A percentile compares a stretch with the other conserved stretches of the same genome.
phyloP scores from a whole-genome alignment of 2,113 vertebrate genomes.

The Tonatia bakeri region DNA sequence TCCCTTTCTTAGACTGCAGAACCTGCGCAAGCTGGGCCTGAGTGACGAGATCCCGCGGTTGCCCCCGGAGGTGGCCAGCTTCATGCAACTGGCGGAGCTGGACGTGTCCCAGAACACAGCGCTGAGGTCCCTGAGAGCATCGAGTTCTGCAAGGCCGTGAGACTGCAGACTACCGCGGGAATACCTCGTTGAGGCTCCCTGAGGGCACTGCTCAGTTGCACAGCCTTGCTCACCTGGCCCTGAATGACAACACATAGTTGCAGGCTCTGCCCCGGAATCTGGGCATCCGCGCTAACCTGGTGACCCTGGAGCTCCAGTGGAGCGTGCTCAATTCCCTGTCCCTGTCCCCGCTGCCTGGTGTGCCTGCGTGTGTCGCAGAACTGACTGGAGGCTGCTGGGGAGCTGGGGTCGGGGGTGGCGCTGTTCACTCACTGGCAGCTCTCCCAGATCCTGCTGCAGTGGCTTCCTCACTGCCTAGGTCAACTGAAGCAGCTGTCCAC shows the following conservation, averaged over 20 bases:
- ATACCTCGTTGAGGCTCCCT: conserved; percentile 93
- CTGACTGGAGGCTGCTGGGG: conserved; percentile 88
- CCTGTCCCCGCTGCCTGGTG: conserved; percentile 86
- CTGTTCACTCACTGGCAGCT: conserved; percentile 94
- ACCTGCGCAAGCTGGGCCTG: conserved; percentile 92
- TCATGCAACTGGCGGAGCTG: conserved; percentile 98
- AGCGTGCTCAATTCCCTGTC: conserved; percentile 96
- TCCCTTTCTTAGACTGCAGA: conserved; percentile 95
- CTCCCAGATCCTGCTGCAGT: conserved; percentile 91
- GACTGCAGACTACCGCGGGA: conserved; percentile 97
- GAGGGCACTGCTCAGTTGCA: conserved; percentile 92
- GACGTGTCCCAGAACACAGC: conserved; percentile 96
- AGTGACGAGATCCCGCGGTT: conserved; percentile 96
- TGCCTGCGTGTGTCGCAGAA: conserved; percentile 96
- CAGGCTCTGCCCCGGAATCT: conserved; percentile 92
- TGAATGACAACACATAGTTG: conserved; percentile 91
- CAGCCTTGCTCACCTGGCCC: conserved; percentile 91
- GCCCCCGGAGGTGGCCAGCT: conserved; percentile 95
- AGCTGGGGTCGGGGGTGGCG: conserved; percentile 85
- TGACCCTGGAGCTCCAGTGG: conserved; percentile 95
- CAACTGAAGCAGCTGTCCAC: conserved; percentile 96
- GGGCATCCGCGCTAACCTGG: conserved; percentile 95
- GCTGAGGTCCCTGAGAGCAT: conserved; percentile 97
- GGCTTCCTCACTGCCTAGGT: conserved; percentile 89
- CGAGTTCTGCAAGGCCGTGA: conserved; percentile 96